Evolutionary conservation across 2,888 invertebrate genomes (phyloP).

Genomic region (Drosophila mayaguana): DNA sequence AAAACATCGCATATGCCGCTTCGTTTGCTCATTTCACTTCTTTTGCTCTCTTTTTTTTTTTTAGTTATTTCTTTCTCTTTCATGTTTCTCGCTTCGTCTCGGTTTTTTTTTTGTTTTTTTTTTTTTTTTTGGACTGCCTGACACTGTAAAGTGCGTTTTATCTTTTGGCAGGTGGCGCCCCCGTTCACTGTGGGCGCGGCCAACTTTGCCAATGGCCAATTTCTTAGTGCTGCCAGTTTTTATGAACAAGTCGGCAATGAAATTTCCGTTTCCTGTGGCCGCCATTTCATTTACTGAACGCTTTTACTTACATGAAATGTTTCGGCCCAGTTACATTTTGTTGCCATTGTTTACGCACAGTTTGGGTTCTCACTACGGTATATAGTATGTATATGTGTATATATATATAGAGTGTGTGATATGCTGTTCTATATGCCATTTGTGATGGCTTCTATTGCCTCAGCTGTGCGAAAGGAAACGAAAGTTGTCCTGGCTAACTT

Average conservation of each 20-base stretch:
- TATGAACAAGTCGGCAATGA: conserved; percentile 62
- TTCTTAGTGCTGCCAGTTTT: conserved; percentile 55
- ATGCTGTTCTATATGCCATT: not conserved
- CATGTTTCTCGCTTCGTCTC: not conserved
- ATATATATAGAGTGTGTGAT: not conserved
- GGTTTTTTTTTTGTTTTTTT: not conserved
- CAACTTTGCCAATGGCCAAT: conserved; percentile 61
- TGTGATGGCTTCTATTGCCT: not conserved
- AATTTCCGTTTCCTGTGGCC: conserved; percentile 63
- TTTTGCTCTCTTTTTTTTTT: not conserved
- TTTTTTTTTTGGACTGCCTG: conserved; percentile 20
- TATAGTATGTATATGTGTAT: not conserved
- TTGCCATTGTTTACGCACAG: conserved; percentile 1
- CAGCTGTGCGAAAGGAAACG: not conserved
- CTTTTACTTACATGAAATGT: conserved; percentile 8
- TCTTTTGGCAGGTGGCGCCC: conserved; percentile 57
- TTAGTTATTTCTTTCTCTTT: not conserved
- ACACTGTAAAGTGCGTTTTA: conserved; percentile 70
- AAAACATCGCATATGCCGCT: conserved; percentile 56
- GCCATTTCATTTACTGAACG: conserved; percentile 58
- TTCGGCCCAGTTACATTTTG: conserved; percentile 12
- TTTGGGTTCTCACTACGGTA: conserved; percentile 4
- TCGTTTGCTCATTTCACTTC: conserved; percentile 19
- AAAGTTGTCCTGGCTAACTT: conserved; percentile 3
- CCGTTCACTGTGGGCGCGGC: not conserved